Percentiles rank a stretch among this genome's conserved stretches.
phyloP scores from a whole-genome alignment of 2,113 vertebrate species.

The Ophthalmolycus amberensis region DNA sequence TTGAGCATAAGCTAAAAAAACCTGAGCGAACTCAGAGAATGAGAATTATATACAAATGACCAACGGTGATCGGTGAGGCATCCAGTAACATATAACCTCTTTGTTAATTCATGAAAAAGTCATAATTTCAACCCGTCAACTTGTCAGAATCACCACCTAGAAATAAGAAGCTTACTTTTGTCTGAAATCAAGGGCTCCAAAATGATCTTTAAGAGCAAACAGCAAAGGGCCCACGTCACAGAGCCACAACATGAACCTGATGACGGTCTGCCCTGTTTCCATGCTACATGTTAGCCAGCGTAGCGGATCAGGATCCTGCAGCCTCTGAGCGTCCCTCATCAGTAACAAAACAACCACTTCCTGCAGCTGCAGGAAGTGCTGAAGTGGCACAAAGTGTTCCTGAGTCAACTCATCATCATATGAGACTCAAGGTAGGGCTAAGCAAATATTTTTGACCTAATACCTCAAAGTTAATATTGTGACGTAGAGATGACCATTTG shows the following conservation, averaged over 20 bases:
- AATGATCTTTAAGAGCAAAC: neutral
- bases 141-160: neutral
- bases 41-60: neutral
- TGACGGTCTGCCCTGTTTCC: slow-evolving; percentile 38
- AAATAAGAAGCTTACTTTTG: neutral
- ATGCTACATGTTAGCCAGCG: slow-evolving; percentile 29
- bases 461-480: neutral
- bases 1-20: neutral
- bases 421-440: neutral
- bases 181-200: neutral
- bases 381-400: slow-evolving; percentile 45
- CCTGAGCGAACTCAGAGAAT: neutral
- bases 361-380: slow-evolving; percentile 57
- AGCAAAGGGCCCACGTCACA: neutral
- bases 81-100: too few species aligned
- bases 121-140: too few species aligned
- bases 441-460: neutral
- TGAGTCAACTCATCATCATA: slow-evolving; percentile 39
- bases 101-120: too few species aligned
- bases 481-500: neutral
- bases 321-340: slow-evolving; percentile 42
- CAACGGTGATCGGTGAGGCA: too few species aligned
- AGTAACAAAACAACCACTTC: slow-evolving; percentile 57
- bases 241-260: slow-evolving; percentile 29
- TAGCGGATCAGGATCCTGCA: slow-evolving; percentile 26